Evolutionary conservation across 1,140 invertebrate species (phyloP), one percentile per base, ranked within the genome.

Genomic region (Zeugodacus cucurbitae): DNA sequence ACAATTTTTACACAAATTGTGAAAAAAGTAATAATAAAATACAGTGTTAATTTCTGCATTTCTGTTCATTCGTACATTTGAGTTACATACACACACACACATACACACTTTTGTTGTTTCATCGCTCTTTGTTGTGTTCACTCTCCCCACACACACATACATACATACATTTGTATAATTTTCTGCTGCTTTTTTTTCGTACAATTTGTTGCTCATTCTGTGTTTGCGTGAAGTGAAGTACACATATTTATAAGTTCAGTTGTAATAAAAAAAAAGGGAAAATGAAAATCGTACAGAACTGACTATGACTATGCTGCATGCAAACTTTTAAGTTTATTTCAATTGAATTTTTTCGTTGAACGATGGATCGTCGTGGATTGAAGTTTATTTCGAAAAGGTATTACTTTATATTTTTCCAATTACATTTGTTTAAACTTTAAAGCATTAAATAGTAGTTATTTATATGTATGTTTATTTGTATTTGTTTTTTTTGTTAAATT

Each of bases 361-460:
- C 92, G 92, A 93, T 93, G 92, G 92, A 93, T 93, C 92, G 92
- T 92, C 92, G 92, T 93, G 92, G 92, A 91, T 92, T 92, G 88
- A 93, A 93, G 91, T 92, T 93, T 91, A 91, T 93, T 92, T 91
- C 92, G 90, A 93, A 93, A 93, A 93, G 92, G 92, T 93, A 93
- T 93, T 92, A 85, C 90, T 90, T 87, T 62, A n/a, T n/a, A n/a
- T n/a, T 58, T 86, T 88, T 88, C 29, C 41, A 20, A 20, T 37
- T 48, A 82, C 44, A 11, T 82, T 82, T 48, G 11, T 48, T 82
- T 82, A 82, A 74, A 37, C 7, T n/a, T n/a, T n/a, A n/a, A n/a
- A n/a, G n/a, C n/a, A n/a, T 26, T 11, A 44, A 48, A n/a, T 29
- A 2, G 44, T 82, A 82, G 41, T 82, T 48, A 20, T n/a, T n/a